Evolutionary conservation across 2,888 invertebrate genomes (phyloP), one percentile per base, ranked within the genome.

Genomic region (Conomelus anceps): DNA sequence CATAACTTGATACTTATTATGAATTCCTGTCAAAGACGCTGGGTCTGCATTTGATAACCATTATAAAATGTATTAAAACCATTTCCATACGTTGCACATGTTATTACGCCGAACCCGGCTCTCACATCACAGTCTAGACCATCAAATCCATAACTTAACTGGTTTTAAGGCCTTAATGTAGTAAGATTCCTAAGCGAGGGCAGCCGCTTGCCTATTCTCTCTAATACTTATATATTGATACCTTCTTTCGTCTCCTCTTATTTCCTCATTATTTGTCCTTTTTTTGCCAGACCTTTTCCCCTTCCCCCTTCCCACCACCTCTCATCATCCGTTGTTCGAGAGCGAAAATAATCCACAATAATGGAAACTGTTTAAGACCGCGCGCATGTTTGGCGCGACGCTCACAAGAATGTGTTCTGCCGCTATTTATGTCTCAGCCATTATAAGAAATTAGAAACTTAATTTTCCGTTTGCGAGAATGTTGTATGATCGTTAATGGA

Each of bases 1-100:
- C 63, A 63, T 63, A 63, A 63, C 63, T 63, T 63, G 63, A 63
- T 63, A 63, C 87, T 87, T 87, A 89, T 89, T 89, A 89, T 87
- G 89, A 89, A 89, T 89, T 87, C 89, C 89, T 87, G 88, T 89
- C 89, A 89, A 89, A 89, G 89, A 89, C 89, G 87, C 89, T 88
- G 84, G 87, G 88, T 88, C 63, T 63, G 63, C 86, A 86, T 86
- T 86, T 86, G 86, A 86, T 24, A 90, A 90, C 90, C 89, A 90
- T 90, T 88, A 88, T 90, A 89, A 89, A 89, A 90, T 88, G 89
- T 63, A 89, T 90, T 90, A 86, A 89, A 89, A 88, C 88, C 90
- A 90, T 90, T 90, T 90, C 90, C 90, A 90, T 90, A 90, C 90
- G 88, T 90, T 90, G 89, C 86, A 87, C 89, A 90, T 88, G 88